Evolutionary conservation across 2,888 invertebrate species (phyloP).

Genomic region (Pristionchus maxplancki): DNA sequence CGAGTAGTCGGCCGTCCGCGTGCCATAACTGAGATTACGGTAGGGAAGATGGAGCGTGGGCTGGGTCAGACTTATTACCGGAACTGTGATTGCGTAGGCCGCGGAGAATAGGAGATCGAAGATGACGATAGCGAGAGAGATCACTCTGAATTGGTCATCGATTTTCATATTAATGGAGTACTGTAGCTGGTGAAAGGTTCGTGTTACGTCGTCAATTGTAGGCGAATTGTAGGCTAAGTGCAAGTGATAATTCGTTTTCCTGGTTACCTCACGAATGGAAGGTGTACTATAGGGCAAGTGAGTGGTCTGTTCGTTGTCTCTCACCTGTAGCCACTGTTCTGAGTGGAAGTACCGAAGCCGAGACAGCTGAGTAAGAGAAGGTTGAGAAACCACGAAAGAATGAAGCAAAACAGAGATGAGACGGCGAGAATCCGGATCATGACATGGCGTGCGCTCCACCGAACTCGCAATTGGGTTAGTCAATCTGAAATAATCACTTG

Average conservation of each 20-base stretch:
- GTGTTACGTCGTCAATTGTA: no score
- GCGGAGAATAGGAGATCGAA: slow-evolving; percentile 46
- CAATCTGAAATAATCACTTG: background rate
- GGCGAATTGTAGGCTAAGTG: background rate
- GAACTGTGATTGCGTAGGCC: slow-evolving; percentile 25
- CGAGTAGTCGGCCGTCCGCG: background rate
- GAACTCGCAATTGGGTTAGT: background rate
- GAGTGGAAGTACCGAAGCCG: background rate
- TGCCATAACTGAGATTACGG: slow-evolving; percentile 36
- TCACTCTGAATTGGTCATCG: slow-evolving; percentile 30
- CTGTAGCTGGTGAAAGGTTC: no score
- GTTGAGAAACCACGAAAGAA: slow-evolving; percentile 41
- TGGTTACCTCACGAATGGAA: background rate
- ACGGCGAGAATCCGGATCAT: slow-evolving; percentile 28
- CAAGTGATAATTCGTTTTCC: no score
- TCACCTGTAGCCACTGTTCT: slow-evolving; percentile 9
- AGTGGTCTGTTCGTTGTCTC: background rate
- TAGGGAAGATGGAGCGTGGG: background rate
- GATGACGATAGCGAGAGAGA: background rate
- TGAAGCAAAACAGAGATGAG: slow-evolving; percentile 25
- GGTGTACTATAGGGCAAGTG: background rate
- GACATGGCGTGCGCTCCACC: background rate
- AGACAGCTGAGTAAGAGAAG: background rate
- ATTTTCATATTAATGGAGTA: no score
- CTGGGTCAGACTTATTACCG: background rate